These are phyloP conservation scores for Semotilus atromaculatus DNA, from an alignment of 2,797 vertebrate species.

Conservation along the genomic window DNA sequence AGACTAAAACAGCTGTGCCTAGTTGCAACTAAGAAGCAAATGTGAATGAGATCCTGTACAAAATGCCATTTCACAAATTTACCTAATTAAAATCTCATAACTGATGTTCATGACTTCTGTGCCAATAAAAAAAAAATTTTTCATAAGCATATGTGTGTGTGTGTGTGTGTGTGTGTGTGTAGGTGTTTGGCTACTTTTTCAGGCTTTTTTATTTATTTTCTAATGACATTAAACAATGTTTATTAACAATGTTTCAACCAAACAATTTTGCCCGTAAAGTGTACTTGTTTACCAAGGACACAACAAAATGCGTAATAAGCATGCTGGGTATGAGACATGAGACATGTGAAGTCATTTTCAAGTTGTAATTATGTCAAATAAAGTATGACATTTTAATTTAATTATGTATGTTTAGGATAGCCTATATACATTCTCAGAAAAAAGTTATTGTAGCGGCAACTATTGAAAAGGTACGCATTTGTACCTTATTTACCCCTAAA, in stretches of 20 bases:
- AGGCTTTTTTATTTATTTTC: no score
- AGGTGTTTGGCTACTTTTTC: not conserved
- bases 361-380: not conserved
- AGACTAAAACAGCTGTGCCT: not conserved
- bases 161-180: not conserved
- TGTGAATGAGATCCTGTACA: not conserved
- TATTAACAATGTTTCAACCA: not conserved
- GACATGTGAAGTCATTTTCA: not conserved
- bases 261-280: not conserved
- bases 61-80: slow-evolving; percentile 3
- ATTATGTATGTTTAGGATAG: not conserved
- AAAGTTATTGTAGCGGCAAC: not conserved
- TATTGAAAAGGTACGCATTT: not conserved
- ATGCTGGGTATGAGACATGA: not conserved
- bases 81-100: not conserved
- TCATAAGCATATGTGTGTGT: not conserved
- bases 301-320: not conserved
- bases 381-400: not conserved
- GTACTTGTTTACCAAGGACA: not conserved
- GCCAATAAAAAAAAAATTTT: not conserved
- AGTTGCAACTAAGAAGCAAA: not conserved
- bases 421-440: not conserved
- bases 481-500: not conserved
- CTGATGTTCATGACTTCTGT: not conserved
- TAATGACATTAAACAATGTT: no score